phyloP scores from a whole-genome alignment of 2,113 vertebrate species.

The Neodon shergylaensis region DNA sequence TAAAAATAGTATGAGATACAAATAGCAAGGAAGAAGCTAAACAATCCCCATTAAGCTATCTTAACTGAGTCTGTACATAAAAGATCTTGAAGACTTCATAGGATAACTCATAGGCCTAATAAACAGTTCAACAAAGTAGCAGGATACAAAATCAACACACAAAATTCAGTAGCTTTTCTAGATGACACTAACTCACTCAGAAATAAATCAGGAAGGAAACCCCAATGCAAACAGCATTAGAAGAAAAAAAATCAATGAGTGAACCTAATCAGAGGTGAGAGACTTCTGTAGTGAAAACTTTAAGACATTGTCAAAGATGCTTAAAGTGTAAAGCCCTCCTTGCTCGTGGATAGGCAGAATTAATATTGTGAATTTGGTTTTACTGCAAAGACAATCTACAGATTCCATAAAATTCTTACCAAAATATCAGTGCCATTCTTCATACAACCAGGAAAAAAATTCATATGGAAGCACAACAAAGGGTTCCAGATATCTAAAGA shows the following conservation, averaged over 20 bases:
- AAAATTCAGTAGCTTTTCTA: neutral
- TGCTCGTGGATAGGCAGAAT: neutral
- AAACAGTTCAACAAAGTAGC: neutral
- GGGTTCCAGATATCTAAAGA: neutral
- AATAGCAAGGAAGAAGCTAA: neutral
- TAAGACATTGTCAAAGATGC: neutral
- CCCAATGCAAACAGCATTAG: neutral
- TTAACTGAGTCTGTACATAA: neutral
- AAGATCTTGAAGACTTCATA: neutral
- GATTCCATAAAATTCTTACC: neutral
- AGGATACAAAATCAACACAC: neutral
- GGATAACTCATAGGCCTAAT: neutral
- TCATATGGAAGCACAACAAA: neutral
- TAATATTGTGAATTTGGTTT: neutral
- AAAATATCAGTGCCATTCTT: neutral
- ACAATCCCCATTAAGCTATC: no score
- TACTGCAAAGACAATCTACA: neutral
- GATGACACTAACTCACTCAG: neutral
- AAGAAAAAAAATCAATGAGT: neutral
- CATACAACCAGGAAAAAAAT: neutral
- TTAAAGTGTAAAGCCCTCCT: neutral
- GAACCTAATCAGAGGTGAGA: neutral
- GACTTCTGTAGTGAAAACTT: neutral
- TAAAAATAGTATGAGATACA: no score
- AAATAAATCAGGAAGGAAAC: neutral